phyloP scores from a whole-genome alignment of 2,113 vertebrate species.

The Salminus brasiliensis region DNA sequence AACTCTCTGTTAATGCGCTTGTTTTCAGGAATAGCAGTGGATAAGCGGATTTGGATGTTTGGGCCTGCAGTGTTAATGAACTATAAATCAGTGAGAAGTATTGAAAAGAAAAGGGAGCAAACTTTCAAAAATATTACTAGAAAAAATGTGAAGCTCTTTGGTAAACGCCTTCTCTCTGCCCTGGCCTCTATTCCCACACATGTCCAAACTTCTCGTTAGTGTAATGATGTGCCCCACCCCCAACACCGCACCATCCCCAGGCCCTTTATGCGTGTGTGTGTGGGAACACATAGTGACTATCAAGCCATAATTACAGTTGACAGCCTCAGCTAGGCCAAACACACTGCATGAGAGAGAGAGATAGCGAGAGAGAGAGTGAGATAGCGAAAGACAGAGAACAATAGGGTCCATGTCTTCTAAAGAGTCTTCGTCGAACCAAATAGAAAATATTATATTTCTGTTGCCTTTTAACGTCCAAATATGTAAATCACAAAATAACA shows the following conservation, averaged over 20 bases:
- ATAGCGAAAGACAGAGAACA: constrained; percentile 17
- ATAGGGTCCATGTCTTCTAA: background rate
- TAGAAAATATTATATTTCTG: constrained; percentile 5
- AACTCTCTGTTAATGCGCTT: no score
- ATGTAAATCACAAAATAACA: background rate
- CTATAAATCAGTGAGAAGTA: no score
- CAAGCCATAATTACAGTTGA: constrained; percentile 74
- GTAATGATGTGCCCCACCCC: constrained; percentile 59
- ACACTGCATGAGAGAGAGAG: constrained; percentile 49
- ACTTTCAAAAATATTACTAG: background rate
- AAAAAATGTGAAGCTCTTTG: background rate
- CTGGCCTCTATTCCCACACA: constrained; percentile 18
- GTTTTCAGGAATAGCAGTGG: no score
- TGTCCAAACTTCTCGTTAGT: constrained; percentile 60
- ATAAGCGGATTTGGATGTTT: no score
- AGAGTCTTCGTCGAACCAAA: background rate
- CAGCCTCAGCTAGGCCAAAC: constrained; percentile 63
- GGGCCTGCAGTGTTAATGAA: no score
- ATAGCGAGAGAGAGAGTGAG: constrained; percentile 4
- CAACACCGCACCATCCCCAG: constrained; percentile 37
- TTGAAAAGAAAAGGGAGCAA: no score
- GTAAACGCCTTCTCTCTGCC: background rate
- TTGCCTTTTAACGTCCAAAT: background rate
- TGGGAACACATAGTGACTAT: constrained; percentile 52
- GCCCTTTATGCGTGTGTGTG: constrained; percentile 50